These are phyloP conservation scores for Adelges cooleyi DNA, from an alignment of 1,140 invertebrate genomes.

Conservation along the genomic window DNA sequence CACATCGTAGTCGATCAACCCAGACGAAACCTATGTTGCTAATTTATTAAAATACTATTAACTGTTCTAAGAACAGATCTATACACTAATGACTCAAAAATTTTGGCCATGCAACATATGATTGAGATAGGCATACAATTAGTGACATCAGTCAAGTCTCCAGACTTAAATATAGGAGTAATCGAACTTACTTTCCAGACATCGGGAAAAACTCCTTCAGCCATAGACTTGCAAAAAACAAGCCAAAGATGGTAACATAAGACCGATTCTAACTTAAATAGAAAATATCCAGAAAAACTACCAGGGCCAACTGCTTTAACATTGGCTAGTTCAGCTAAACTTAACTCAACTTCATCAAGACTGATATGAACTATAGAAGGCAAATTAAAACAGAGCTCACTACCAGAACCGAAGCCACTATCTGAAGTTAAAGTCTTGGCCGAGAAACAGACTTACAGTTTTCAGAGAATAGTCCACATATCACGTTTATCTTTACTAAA, in stretches of 20 bases:
- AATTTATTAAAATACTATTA: not conserved
- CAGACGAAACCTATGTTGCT: not conserved
- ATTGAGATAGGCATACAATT: conserved; percentile 36
- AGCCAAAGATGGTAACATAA: not conserved
- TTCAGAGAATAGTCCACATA: not conserved
- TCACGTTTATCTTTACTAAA: not conserved
- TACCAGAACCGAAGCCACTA: not conserved
- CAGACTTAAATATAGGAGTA: conserved; percentile 34
- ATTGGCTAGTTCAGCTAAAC: not conserved
- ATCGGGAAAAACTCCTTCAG: conserved; percentile 28
- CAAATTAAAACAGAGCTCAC: not conserved
- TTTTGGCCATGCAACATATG: conserved; percentile 33
- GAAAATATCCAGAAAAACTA: not conserved
- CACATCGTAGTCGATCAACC: not conserved
- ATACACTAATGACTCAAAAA: conserved; percentile 34
- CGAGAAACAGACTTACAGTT: not conserved
- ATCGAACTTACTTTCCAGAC: conserved; percentile 33
- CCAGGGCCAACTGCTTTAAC: not conserved
- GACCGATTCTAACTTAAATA: not conserved
- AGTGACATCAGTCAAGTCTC: conserved; percentile 27
- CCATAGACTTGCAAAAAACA: not conserved
- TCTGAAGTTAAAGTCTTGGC: not conserved
- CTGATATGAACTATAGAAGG: not conserved
- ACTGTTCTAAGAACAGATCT: not conserved
- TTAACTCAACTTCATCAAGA: not conserved